Conservation (phyloP, 2,113 vertebrate species). For the Caloenas nicobarica region DNA sequence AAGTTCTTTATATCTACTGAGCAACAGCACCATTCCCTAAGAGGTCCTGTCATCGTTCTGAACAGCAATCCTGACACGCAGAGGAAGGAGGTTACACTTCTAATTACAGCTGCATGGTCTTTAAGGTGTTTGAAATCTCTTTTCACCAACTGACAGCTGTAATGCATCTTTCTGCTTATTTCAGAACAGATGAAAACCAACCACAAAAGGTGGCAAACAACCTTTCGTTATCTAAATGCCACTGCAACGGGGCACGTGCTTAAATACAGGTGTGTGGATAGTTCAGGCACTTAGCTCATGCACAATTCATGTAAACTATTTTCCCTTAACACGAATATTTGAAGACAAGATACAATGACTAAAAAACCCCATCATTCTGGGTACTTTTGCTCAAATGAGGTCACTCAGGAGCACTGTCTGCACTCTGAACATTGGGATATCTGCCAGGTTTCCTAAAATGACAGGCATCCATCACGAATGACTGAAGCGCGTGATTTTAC, state of each 20-base stretch:
- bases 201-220: neutral
- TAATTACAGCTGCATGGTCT: neutral
- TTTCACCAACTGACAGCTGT: neutral
- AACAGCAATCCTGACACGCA: neutral
- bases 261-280: neutral
- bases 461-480: neutral
- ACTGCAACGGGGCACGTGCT: neutral
- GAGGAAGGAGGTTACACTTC: slow-evolving; percentile 7
- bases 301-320: neutral
- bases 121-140: neutral
- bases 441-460: neutral
- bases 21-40: neutral
- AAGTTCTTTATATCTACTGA: neutral
- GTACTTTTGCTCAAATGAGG: neutral
- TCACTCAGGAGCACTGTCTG: neutral
- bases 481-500: neutral
- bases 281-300: neutral
- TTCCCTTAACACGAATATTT: neutral
- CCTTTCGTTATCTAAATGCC: neutral
- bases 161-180: neutral
- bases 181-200: neutral
- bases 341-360: neutral
- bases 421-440: neutral
- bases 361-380: neutral
- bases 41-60: neutral